phyloP scores from a whole-genome alignment of 2,113 vertebrate genomes.

The Probosciger aterrimus region DNA sequence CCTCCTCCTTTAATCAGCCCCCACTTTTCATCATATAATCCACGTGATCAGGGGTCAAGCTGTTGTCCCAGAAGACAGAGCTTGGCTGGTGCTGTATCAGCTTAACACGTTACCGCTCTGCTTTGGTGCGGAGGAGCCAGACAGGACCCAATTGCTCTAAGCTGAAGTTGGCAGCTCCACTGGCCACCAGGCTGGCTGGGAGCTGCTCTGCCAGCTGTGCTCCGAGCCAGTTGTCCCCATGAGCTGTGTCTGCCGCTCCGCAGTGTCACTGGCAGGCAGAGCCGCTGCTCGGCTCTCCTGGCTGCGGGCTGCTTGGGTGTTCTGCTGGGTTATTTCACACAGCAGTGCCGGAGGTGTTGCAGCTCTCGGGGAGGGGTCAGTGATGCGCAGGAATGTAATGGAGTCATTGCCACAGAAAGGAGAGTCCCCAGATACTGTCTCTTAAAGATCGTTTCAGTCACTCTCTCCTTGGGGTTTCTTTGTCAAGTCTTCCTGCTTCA shows the following conservation, averaged over 20 bases:
- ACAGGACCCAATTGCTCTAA: not conserved
- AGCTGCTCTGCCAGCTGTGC: not conserved
- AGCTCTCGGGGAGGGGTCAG: not conserved
- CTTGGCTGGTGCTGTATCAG: not conserved
- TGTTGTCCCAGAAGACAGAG: not conserved
- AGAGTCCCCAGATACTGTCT: not conserved
- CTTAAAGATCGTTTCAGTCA: not conserved
- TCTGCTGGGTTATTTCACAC: not conserved
- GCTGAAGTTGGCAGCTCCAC: not conserved
- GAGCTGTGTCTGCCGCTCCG: not conserved
- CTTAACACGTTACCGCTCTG: rapidly evolving
- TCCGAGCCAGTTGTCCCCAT: not conserved
- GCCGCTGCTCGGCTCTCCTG: not conserved
- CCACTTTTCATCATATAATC: not conserved
- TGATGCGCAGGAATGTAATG: rapidly evolving
- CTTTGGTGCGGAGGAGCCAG: rapidly evolving
- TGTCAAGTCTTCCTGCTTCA: not conserved
- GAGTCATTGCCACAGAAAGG: not conserved
- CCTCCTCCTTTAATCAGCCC: not conserved
- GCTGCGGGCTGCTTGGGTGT: not conserved
- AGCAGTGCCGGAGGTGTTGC: not conserved
- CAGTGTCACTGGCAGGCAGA: not conserved
- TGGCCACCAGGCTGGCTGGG: rapidly evolving
- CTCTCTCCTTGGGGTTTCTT: not conserved
- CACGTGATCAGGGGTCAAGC: rapidly evolving